Base-by-base conservation (phyloP, 2,797 vertebrate genomes). In the Leucoraja ocellata region DNA sequence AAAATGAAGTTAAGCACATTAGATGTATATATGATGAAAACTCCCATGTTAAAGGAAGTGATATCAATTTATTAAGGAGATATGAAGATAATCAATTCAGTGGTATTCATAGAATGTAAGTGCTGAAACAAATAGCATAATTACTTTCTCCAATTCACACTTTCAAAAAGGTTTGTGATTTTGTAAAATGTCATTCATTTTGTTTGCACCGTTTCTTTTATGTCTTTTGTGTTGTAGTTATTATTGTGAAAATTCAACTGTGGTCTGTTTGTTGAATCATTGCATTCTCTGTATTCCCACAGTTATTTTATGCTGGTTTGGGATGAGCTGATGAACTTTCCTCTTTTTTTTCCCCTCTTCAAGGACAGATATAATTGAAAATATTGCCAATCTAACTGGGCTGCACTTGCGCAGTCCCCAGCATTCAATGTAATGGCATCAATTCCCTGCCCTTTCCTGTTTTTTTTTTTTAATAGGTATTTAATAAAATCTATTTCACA, bases 401-500 rank as follows among this genome's bases (percentile, higher is more conserved):
- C 23, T 76, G 23, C 68, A n/a, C 28, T 76, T 74, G 68, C 39
- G 46, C 16, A 68, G 32, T 88, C 36, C 61, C n/a, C n/a, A 88
- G 54, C 4, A 32, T 7, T 91, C 76, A 46, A 76, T 46, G 71
- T 58, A 9, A 25, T 16, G 13, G 39, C 46, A 18, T 74, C 18
- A 65, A 73, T 91, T 91, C 68, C 23, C 61, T 88, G 84, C n/a
- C 58, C 32, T 32, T 36, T 86, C 61, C 58, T 58, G 61, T 28
- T n/a, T 77, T 28, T 86, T 28, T 78, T 68, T 36, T 68, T 21
- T 65, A 88, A 88, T 88, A 68, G 61, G 16, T 36, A 88, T 88
- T 88, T 88, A 88, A 88, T 88, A 36, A 84, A 84, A 84, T 88
- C 61, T 68, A 16, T 68, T 88, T 68, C 63, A 68, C 46, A 68